Conservation (phyloP, 1,140 invertebrate genomes). For the Trichonephila clavata region DNA sequence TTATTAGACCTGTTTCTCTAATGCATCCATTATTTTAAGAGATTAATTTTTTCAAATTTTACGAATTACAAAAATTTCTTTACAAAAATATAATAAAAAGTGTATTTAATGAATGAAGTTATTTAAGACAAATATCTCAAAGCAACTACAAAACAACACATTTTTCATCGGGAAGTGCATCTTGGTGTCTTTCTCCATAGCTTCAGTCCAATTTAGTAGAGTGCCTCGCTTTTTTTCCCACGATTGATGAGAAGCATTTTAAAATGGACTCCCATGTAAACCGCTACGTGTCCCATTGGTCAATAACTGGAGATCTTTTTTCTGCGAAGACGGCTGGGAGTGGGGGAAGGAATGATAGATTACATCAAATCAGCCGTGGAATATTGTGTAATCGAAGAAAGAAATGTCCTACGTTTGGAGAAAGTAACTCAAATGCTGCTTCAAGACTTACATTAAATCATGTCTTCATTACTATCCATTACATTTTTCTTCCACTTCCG, state of each 20-base stretch:
- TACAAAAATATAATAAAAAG: no score
- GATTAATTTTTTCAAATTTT: no score
- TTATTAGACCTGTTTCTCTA: no score
- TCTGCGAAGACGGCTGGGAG: neutral
- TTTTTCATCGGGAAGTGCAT: neutral
- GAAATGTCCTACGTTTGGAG: neutral
- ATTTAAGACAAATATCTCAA: neutral
- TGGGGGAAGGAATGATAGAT: slow-evolving; percentile 45
- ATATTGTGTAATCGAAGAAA: slow-evolving; percentile 20
- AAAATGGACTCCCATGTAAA: slow-evolving; percentile 56
- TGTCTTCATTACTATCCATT: neutral
- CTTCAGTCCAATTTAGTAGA: slow-evolving; percentile 20
- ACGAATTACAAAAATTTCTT: no score
- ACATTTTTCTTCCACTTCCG: neutral
- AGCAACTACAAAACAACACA: neutral
- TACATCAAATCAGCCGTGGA: slow-evolving; percentile 4
- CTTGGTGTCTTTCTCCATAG: neutral
- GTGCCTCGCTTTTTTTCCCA: slow-evolving; percentile 19
- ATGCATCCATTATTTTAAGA: no score
- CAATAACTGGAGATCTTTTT: slow-evolving; percentile 37
- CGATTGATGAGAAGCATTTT: slow-evolving; percentile 45
- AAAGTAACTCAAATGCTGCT: neutral
- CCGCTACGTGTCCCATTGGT: slow-evolving; percentile 40
- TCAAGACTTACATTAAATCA: slow-evolving; percentile 5
- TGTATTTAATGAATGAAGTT: neutral